phyloP scores from a whole-genome alignment of 2,113 vertebrate species.

The Cryptotis parvus region DNA sequence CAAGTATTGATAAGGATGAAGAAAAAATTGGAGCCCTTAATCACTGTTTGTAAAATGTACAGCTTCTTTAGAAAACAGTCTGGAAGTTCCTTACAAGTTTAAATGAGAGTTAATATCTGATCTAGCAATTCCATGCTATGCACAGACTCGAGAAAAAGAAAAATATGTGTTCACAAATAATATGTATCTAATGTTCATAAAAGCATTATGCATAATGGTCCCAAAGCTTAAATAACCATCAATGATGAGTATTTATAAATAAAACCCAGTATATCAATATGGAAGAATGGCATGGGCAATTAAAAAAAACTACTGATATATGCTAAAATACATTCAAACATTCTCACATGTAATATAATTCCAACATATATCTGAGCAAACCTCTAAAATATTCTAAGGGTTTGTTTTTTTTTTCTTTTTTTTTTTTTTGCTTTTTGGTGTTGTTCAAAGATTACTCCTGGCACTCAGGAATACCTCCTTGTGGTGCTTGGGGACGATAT shows the following conservation, averaged over 20 bases:
- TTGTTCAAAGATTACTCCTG: no score
- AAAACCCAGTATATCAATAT: not conserved
- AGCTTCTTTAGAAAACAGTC: not conserved
- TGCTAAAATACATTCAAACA: not conserved
- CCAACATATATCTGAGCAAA: not conserved
- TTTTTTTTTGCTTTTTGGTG: no score
- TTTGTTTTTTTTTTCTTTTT: no score
- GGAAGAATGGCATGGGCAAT: not conserved
- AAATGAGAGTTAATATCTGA: not conserved
- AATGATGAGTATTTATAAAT: not conserved
- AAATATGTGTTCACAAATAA: slow-evolving; percentile 18
- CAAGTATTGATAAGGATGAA: not conserved
- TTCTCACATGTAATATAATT: no score
- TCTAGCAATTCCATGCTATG: not conserved
- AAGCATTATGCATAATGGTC: not conserved
- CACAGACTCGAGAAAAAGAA: not conserved
- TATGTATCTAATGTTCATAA: not conserved
- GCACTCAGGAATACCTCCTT: no score
- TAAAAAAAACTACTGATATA: not conserved
- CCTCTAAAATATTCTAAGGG: not conserved
- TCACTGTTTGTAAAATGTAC: not conserved
- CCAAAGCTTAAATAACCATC: not conserved
- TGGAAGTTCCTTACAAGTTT: not conserved
- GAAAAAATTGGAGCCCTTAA: not conserved
- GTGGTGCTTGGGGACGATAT: no score